phyloP scores from a whole-genome alignment of 1,140 invertebrate species.

The Cydia pomonella region DNA sequence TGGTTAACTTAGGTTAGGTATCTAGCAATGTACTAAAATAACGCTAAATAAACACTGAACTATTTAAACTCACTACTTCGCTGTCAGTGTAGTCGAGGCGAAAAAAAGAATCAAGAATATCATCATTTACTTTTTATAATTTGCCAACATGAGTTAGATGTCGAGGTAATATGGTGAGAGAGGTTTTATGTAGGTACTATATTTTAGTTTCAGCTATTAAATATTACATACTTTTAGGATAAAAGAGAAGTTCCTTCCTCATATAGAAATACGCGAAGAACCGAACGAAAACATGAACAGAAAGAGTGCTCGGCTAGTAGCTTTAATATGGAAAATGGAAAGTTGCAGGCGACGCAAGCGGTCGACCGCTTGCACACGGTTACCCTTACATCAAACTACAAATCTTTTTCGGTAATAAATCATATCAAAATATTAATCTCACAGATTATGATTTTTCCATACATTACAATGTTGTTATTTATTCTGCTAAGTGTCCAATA shows the following conservation, averaged over 20 bases:
- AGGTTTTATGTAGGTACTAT: neutral
- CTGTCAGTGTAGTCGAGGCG: conserved; percentile 21
- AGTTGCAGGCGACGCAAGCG: conserved; percentile 3
- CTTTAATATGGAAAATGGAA: neutral
- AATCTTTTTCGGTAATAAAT: neutral
- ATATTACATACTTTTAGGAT: neutral
- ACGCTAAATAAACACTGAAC: neutral
- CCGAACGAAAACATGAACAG: neutral
- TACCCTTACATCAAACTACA: conserved; percentile 11
- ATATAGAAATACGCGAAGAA: neutral
- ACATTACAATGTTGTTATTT: conserved; percentile 7
- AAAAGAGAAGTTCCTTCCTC: neutral
- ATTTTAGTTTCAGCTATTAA: neutral
- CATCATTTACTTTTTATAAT: conserved; percentile 48
- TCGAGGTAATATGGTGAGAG: conserved; percentile 38
- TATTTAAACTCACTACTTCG: neutral
- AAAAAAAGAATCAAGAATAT: conserved; percentile 29
- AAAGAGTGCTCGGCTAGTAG: neutral
- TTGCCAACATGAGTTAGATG: conserved; percentile 57
- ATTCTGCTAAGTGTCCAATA: conserved; percentile 10
- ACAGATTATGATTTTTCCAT: conserved; percentile 7
- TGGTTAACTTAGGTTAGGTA: conserved; percentile 11
- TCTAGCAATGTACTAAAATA: neutral
- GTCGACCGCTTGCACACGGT: conserved; percentile 1
- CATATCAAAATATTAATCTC: conserved; percentile 27